phyloP scores from a whole-genome alignment of 2,888 invertebrate genomes.

The Platycheirus rosarum region DNA sequence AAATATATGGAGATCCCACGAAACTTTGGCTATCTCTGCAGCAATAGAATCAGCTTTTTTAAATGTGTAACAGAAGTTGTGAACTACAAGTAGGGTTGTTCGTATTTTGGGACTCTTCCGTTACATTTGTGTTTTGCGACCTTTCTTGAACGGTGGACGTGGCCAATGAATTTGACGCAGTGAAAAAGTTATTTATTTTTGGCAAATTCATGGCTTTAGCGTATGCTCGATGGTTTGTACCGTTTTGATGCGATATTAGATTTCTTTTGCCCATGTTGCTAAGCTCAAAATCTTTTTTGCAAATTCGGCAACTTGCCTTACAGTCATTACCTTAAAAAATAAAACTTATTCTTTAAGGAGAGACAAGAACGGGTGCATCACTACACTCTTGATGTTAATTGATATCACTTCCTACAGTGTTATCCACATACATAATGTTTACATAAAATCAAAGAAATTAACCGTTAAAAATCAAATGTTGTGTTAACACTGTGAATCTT shows the following conservation, averaged over 20 bases:
- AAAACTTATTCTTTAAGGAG: not conserved
- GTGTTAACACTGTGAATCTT: no score
- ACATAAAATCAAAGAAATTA: no score
- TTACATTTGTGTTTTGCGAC: not conserved
- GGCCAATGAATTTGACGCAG: not conserved
- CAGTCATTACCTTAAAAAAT: not conserved
- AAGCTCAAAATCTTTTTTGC: slow-evolving; percentile 5
- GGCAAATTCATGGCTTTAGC: not conserved
- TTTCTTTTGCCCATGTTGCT: slow-evolving; percentile 1
- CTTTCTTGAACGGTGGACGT: not conserved
- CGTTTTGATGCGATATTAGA: not conserved
- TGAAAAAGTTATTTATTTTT: not conserved
- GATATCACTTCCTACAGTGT: no score
- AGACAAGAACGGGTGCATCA: no score
- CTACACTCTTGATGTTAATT: no score
- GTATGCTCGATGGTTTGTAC: not conserved
- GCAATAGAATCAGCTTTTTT: no score
- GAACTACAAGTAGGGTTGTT: not conserved
- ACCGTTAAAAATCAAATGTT: no score
- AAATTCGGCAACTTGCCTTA: slow-evolving; percentile 2
- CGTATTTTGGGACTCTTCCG: not conserved
- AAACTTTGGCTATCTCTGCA: not conserved
- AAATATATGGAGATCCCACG: slow-evolving; percentile 6
- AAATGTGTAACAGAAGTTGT: no score
- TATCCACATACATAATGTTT: no score